Base-by-base conservation (phyloP, 2,113 vertebrate genomes). In the Stigmatopora nigra region DNA sequence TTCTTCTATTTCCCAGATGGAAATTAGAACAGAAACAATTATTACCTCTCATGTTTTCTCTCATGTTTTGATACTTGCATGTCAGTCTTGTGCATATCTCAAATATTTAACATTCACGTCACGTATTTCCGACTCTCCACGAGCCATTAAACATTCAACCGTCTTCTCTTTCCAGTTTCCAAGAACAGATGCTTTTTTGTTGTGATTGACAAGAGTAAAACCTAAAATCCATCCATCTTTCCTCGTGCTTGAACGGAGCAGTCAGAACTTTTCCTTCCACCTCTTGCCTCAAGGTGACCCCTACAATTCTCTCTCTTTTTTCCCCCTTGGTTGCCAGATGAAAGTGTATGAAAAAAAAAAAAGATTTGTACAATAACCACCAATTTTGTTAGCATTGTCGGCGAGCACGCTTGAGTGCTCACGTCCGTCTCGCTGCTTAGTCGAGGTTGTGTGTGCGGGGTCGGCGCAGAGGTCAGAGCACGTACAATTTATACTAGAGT, bases 391-490 rank as follows among this genome's bases (percentile, higher is more conserved):
- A 63, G 71, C 64, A 48, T 52, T 46, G 70, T 59, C 51, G 69
- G 73, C 75, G 64, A 80, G 55, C 70, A 71, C 67, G 75, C 70
- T 72, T 70, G 65, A 68, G 60, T 77, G 61, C 75, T 64, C 75
- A 78, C 71, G 70, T 73, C 63, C 19, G 60, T 79, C 75, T 85
- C 71, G 75, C 77, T 78, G 76, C 68, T 67, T 56, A 58, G 69
- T 63, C 63, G 70, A 58, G 70, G 62, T 61, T 65, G 67, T 31
- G 51, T 20, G 20, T 20, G 38, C n/a, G 38, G 38, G 38, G 38
- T 7, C 46, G 75, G 74, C 69, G 69, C 46, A 69, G 77, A 78
- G 78, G 82, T 84, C 77, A 83, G 65, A 80, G 67, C 46, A 66
- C 73, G 77, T 65, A 62, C 49, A 64, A 64, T 78, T 61, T 76